Percentiles rank a stretch among this genome's conserved stretches.
phyloP scores from a whole-genome alignment of 2,888 invertebrate genomes.

The Ditylenchus weischeri region DNA sequence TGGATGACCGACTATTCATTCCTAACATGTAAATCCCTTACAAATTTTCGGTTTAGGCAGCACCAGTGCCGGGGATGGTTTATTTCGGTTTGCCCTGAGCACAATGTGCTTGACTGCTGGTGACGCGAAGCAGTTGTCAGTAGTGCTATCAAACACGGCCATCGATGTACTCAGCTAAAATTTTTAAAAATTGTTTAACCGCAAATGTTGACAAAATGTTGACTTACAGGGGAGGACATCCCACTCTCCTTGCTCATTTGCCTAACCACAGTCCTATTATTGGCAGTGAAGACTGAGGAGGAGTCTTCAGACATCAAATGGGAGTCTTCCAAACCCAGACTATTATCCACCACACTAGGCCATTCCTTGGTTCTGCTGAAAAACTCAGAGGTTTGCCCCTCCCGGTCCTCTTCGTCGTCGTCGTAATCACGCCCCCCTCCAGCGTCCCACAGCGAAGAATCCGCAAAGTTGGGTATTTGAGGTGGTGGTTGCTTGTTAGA shows the following conservation, averaged over 20 bases:
- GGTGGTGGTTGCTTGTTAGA: too few species aligned
- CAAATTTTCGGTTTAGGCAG: not conserved
- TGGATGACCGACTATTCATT: too few species aligned
- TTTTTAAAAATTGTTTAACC: too few species aligned
- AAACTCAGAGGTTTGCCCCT: too few species aligned
- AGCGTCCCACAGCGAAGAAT: conserved; percentile 7
- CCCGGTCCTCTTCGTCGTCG: too few species aligned
- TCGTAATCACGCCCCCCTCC: not conserved
- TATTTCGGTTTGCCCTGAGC: not conserved
- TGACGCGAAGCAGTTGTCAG: not conserved
- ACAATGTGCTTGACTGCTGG: conserved; percentile 9
- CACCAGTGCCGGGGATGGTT: not conserved
- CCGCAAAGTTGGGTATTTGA: not conserved
- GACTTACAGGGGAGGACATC: too few species aligned
- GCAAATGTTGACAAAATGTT: too few species aligned
- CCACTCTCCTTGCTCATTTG: too few species aligned
- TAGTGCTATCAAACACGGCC: too few species aligned
- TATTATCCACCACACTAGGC: conserved; percentile 5
- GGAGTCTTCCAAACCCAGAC: conserved; percentile 1
- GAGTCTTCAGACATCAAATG: not conserved
- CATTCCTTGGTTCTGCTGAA: not conserved
- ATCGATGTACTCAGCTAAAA: too few species aligned
- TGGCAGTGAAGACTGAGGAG: too few species aligned
- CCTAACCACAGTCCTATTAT: too few species aligned
- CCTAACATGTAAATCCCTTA: not conserved